Evolutionary conservation across 2,113 vertebrate species (phyloP), one percentile per base, ranked within the genome.

Genomic region (Chionomys nivalis): DNA sequence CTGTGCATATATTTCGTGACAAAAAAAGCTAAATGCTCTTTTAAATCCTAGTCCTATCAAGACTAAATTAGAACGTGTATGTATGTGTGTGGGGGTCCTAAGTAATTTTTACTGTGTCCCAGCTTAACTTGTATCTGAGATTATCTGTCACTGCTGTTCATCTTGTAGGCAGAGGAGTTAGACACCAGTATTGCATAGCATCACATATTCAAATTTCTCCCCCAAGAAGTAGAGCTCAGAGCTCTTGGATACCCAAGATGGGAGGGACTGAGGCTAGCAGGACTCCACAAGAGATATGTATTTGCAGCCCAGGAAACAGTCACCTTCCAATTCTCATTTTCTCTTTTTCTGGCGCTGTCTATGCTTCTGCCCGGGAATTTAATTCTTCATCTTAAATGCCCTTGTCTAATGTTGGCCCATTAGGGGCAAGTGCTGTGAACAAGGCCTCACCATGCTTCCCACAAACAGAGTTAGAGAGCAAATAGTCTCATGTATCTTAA

Each of bases 401-500:
- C 44, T 88, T 85, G 73, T 92, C 36, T 31, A 14, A 36, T 79
- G 42, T 73, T 63, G 47, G 39, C 23, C 76, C 7, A 24, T 88
- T 88, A 42, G 52, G 49, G 63, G 87, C 63, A 93, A 87, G 91
- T 73, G 19, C 47, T 86, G 19, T 36, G 87, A 94, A 87, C 24
- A 89, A 65, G 12, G 52, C 82, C 66, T 94, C 26, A 47, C 31
- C 1, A 77, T 86, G 16, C 11, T 97, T 95, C 72, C 61, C 58
- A 58, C 42, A 94, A 93, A 91, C 31, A 87, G 52, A 87, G 52
- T 91, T 92, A 91, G 55, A 95, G 93, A 94, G 85, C 58, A 82
- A 61, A 95, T 90, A 89, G 44, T 85, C 12, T 94, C 16, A 28
- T 44, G 7, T 52, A 36, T 77, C 58, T 14, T 10, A 77, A 76